Base-by-base conservation (phyloP, 2,888 invertebrate species). In the Hyposoter dolosus region DNA sequence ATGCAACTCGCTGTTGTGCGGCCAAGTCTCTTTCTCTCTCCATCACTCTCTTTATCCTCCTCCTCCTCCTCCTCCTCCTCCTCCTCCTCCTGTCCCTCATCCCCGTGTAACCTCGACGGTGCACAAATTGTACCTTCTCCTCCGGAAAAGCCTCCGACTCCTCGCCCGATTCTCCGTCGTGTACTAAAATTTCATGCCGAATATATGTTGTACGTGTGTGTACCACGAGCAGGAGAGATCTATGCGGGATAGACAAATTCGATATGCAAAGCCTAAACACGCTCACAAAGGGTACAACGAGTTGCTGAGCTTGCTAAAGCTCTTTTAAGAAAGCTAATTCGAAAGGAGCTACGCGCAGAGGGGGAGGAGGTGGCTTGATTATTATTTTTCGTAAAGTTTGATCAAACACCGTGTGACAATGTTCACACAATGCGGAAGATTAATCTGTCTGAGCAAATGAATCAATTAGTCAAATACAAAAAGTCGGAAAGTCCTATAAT, bases 1-100 rank as follows among this genome's bases (percentile, higher is more conserved):
- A 88, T 91, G 90, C 90, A 90, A n/a, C 89, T 85, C 60, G 76
- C 71, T 83, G 74, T 80, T 76, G 83, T 83, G 84, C 86, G 69
- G 81, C 82, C 71, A 83, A 71, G 75, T 82, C 72, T 84, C 83
- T 78, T 66, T 66, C 56, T 77, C 82, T 19, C 63, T 79, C 85
- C 45, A 40, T 47, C 50, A 17, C 72, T 80, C 82, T 78, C 71
- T 76, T 56, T 72, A 69, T 40, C 50, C 66, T 79, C 32, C 47
- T 60, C 50, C 12, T 12, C 6, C 4, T 10, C 53, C 19, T 6
- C 10, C 32, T 84, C 35, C 19, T 10, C 53, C 19, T 6, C 10
- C 43, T 84, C 28, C 28, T 66, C 65, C 10, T 43, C 50, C 66
- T 35, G 19, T 12, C 53, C 56, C 56, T 5, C 56, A 15, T 50